phyloP scores from a whole-genome alignment of 1,140 invertebrate species.

The Tetraneura akinire region DNA sequence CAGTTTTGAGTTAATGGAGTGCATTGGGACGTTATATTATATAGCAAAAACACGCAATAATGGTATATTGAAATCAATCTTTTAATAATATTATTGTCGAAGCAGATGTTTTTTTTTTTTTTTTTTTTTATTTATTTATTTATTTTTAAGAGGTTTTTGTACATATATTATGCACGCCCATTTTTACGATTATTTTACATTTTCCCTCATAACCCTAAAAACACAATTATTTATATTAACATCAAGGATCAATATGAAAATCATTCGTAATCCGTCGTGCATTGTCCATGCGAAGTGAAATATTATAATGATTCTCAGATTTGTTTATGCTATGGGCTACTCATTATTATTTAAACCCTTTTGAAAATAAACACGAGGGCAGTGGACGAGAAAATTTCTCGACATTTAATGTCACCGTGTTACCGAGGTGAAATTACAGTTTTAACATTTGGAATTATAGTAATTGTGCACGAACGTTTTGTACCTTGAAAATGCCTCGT shows the following conservation, averaged over 20 bases:
- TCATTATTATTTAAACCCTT: conserved; percentile 11
- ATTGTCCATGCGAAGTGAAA: neutral
- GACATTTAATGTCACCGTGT: conserved; percentile 26
- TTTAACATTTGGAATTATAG: neutral
- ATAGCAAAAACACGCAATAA: neutral
- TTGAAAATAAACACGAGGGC: neutral
- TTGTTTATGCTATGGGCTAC: conserved; percentile 17
- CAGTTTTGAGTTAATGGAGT: conserved; percentile 3
- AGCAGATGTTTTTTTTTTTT: conserved; percentile 21
- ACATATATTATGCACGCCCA: neutral
- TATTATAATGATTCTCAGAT: conserved; percentile 14
- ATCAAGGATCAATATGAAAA: conserved; percentile 28
- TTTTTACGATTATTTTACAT: neutral
- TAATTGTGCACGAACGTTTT: conserved; percentile 17
- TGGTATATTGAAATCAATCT: conserved; percentile 2
- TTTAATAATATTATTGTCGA: neutral
- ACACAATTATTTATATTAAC: neutral
- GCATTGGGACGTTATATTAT: conserved; percentile 13
- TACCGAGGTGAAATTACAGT: neutral
- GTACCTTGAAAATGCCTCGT: conserved; percentile 14
- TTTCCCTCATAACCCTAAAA: conserved; percentile 17
- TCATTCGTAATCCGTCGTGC: neutral
- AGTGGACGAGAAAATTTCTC: neutral
- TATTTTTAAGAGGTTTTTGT: neutral
- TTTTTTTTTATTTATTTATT: no score